Conservation (phyloP, 2,797 vertebrate species). For the Okamejei kenojei region DNA sequence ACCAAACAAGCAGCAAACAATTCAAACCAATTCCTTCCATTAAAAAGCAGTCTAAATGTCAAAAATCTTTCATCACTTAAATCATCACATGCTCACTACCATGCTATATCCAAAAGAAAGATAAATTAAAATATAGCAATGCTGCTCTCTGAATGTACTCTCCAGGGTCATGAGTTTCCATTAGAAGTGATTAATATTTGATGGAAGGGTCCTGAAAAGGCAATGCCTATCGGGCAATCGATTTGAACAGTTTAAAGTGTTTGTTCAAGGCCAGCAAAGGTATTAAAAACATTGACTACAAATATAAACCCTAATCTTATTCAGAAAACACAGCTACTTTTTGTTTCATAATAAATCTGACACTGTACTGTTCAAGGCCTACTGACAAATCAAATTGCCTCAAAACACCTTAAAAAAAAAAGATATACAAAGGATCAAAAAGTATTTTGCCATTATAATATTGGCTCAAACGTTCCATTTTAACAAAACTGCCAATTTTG, state of each 20-base stretch:
- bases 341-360: neutral
- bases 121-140: constrained; percentile 43
- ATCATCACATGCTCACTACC: constrained; percentile 28
- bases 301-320: constrained; percentile 12
- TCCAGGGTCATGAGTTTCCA: constrained; percentile 58
- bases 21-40: constrained; percentile 32
- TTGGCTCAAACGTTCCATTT: too few species aligned
- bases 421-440: neutral
- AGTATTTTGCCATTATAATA: neutral
- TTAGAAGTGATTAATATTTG: constrained; percentile 62
- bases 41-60: constrained; percentile 14
- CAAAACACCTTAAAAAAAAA: neutral
- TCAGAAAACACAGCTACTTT: neutral
- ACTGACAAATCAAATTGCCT: neutral
- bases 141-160: constrained; percentile 48
- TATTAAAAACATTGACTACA: neutral
- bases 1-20: neutral
- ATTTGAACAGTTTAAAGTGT: constrained; percentile 47
- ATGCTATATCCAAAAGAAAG: constrained; percentile 15
- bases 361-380: neutral
- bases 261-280: constrained; percentile 37
- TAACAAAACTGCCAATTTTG: too few species aligned
- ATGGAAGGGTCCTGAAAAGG: constrained; percentile 49
- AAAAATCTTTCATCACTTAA: constrained; percentile 30
- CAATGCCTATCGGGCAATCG: constrained; percentile 49